phyloP scores from a whole-genome alignment of 2,113 vertebrate species.

The Zapornia atra region DNA sequence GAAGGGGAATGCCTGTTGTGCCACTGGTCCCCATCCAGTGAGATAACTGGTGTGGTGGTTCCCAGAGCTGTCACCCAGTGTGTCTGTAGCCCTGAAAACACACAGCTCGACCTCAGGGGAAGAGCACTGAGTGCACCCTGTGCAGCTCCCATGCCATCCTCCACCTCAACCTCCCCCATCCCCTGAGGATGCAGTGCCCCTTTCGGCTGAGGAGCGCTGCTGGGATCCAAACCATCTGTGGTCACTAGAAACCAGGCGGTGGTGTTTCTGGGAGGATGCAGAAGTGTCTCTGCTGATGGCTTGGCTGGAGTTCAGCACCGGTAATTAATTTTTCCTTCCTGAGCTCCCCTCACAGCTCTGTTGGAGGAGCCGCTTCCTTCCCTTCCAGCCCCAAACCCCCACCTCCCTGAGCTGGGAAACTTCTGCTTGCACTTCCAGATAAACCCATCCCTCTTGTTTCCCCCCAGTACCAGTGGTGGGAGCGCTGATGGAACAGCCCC shows the following conservation, averaged over 20 bases:
- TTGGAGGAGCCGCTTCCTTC: conserved; percentile 14
- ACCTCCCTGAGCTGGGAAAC: neutral
- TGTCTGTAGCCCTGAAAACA: neutral
- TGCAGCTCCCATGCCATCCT: neutral
- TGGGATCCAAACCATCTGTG: conserved; percentile 35
- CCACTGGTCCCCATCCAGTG: neutral
- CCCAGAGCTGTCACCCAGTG: neutral
- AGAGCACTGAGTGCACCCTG: neutral
- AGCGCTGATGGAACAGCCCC: neutral
- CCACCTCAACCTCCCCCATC: rapidly evolving
- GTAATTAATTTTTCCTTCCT: conserved; percentile 47
- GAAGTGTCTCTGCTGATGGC: neutral
- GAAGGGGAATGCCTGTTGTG: neutral
- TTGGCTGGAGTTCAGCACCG: conserved; percentile 8
- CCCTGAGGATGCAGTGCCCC: rapidly evolving
- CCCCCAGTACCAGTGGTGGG: neutral
- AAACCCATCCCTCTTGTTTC: neutral
- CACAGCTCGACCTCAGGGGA: rapidly evolving
- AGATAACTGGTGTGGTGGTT: neutral
- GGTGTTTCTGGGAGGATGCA: neutral
- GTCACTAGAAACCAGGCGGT: neutral
- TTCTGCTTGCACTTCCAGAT: neutral
- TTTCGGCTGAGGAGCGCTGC: neutral
- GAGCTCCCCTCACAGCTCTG: neutral
- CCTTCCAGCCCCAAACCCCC: neutral